These are phyloP conservation scores for Esox niger DNA, from an alignment of 2,113 vertebrate species.

Conservation along the genomic window DNA sequence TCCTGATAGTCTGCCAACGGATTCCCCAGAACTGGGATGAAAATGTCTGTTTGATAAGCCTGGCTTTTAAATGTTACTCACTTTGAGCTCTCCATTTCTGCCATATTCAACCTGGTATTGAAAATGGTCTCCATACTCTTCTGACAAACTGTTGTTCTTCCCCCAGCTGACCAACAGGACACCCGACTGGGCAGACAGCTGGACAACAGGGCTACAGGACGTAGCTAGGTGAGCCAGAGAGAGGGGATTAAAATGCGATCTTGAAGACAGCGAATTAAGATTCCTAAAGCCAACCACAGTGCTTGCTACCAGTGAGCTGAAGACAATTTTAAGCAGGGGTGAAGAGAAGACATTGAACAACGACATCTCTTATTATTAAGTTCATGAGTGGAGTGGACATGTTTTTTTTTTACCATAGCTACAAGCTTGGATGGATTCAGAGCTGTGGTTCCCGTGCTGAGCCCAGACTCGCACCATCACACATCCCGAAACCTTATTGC, in stretches of 20 bases:
- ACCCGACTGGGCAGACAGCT: conserved; percentile 6
- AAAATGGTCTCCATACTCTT: background rate
- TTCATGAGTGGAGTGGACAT: background rate
- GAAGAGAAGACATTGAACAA: too few species aligned
- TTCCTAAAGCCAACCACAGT: too few species aligned
- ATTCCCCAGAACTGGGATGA: too few species aligned
- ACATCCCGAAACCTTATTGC: too few species aligned
- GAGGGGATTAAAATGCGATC: too few species aligned
- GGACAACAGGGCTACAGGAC: conserved; percentile 33
- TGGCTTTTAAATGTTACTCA: conserved; percentile 9
- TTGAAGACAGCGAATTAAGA: too few species aligned
- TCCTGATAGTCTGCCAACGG: too few species aligned
- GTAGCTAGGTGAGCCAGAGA: conserved; percentile 20
- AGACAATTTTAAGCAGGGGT: too few species aligned
- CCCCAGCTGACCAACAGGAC: conserved; percentile 29
- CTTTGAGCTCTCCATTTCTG: conserved; percentile 24
- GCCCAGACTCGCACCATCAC: conserved; percentile 23
- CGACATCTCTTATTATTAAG: too few species aligned
- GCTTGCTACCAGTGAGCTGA: too few species aligned
- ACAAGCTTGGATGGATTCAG: conserved; percentile 13
- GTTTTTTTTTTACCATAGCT: conserved; percentile 30
- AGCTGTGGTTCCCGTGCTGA: background rate
- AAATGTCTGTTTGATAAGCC: background rate
- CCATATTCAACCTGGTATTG: conserved; percentile 28
- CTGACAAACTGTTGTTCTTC: background rate